Conservation (phyloP, 2,113 vertebrate genomes). For the Agapornis roseicollis region DNA sequence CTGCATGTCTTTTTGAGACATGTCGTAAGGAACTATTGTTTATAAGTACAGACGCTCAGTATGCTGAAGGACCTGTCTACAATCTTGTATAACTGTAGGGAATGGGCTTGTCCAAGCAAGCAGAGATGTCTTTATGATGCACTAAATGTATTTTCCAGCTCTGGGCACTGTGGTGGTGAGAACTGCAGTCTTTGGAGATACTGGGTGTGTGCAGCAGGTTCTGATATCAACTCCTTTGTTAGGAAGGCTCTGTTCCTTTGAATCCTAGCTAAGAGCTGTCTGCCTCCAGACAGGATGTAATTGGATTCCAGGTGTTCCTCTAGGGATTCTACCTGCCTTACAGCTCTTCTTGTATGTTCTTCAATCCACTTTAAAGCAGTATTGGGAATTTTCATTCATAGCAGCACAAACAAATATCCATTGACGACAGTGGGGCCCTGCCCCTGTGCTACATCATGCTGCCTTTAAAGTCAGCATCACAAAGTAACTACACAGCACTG, state of each 20-base stretch:
- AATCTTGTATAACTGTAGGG: not conserved
- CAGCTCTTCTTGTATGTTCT: not conserved
- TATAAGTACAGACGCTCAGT: not conserved
- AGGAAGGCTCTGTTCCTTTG: not conserved
- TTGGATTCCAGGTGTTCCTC: not conserved
- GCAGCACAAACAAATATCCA: not conserved
- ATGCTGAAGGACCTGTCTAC: not conserved
- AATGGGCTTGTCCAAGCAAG: not conserved
- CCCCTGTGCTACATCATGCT: not conserved
- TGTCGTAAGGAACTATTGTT: not conserved
- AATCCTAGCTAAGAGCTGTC: not conserved
- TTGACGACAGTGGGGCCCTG: not conserved
- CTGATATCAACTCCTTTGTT: accelerated
- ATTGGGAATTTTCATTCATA: not conserved
- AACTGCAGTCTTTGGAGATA: not conserved
- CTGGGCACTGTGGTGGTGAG: not conserved
- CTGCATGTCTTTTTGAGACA: not conserved
- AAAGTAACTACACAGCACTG: not conserved
- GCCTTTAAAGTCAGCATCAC: not conserved
- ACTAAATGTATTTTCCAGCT: not conserved
- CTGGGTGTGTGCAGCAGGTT: not conserved
- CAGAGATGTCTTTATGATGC: not conserved
- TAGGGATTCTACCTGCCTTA: not conserved
- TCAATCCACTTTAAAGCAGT: not conserved
- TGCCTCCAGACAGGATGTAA: not conserved